Evolutionary conservation across 2,797 vertebrate species (phyloP), one percentile per base, ranked within the genome.

Genomic region (Coranthus polyacanthus): DNA sequence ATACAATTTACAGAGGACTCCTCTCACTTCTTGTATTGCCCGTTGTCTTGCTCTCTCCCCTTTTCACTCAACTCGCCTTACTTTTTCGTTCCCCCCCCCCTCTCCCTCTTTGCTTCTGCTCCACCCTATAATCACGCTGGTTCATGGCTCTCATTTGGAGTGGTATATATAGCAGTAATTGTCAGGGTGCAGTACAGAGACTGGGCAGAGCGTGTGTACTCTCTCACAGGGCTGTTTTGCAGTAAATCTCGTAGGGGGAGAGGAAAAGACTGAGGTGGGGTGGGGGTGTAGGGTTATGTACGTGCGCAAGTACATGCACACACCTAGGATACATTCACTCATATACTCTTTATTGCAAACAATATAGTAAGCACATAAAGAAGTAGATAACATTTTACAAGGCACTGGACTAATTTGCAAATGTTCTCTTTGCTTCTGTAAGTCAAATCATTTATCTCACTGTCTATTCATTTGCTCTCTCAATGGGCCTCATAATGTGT

Each of bases 151-250:
- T 93, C 91, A 94, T 94, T 94, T 94, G 85, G 85, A 86, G 82
- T 78, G 85, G 92, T 94, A 94, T 93, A 94, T 94, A 94, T 94
- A 94, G 92, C 93, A 81, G 84, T 94, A 94, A 94, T 93, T 94
- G 93, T 93, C 86, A 88, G 92, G 90, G 88, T 88, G 91, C 91
- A 89, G 88, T 86, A 84, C 73, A 44, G 79, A 81, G 88, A 88
- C 87, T 90, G 90, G 80, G 87, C 86, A 90, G 85, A 87, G 87
- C 86, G 83, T 92, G 88, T 89, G 87, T 89, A 80, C 81, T 80
- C 86, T 88, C 85, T 86, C 86, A 85, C 89, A 87, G 78, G 67
- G 59, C 84, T 90, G 82, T 84, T 92, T 89, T 82, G 85, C 88
- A 79, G 83, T 89, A 91, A 90, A 90, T 92, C 84, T 89, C 51